A percentile compares a stretch with the other conserved stretches of the same genome.
Evolutionary conservation across 2,797 vertebrate species (phyloP).

Genomic region (Hemitrygon akajei): DNA sequence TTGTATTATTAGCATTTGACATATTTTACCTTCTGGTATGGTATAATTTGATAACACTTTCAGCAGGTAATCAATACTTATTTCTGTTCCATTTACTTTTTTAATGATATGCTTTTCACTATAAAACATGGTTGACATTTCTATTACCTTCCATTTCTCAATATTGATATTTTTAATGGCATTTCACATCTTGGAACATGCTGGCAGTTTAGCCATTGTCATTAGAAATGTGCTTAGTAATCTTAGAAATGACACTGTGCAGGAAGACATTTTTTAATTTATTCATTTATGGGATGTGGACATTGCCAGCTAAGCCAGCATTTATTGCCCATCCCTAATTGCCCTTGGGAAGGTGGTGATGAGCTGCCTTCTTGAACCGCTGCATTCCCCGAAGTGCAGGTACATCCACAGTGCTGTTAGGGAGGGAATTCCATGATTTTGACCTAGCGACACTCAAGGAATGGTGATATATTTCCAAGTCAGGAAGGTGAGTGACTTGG

Average conservation of each 20-base stretch:
- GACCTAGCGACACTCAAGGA: too few species aligned
- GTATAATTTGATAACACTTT: not conserved
- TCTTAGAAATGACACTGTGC: not conserved
- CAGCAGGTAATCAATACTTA: not conserved
- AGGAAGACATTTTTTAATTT: too few species aligned
- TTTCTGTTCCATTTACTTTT: not conserved
- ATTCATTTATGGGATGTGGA: too few species aligned
- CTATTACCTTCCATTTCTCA: not conserved
- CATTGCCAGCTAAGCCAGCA: too few species aligned
- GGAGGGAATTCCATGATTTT: too few species aligned
- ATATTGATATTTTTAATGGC: not conserved
- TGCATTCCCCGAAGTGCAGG: too few species aligned
- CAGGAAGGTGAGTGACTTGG: too few species aligned
- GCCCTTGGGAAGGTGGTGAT: too few species aligned
- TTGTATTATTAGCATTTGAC: not conserved
- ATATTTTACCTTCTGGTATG: not conserved
- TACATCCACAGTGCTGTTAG: too few species aligned
- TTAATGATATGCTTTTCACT: not conserved
- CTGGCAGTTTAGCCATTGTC: not conserved
- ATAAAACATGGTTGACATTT: not conserved
- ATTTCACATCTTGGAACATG: constrained; percentile 1
- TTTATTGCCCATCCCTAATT: too few species aligned
- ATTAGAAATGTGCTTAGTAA: not conserved
- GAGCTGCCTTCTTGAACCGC: too few species aligned
- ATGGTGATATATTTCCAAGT: too few species aligned